Evolutionary conservation across 2,888 invertebrate genomes (phyloP), one percentile per base, ranked within the genome.

Genomic region (Conistra vaccinii): DNA sequence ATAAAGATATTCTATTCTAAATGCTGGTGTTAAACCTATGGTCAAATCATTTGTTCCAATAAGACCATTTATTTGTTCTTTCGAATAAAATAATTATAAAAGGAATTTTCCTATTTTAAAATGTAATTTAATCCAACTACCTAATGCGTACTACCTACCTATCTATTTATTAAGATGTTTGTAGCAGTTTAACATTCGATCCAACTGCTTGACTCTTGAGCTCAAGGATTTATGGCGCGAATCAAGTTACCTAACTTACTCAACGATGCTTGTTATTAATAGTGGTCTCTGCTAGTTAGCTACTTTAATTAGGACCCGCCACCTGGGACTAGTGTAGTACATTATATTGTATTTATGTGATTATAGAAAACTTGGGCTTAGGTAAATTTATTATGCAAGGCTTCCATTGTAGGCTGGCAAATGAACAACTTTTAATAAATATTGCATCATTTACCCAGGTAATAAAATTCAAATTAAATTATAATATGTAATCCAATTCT

Each of bases 261-360:
- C 67, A 76, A 80, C 97, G 76, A 97, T 90, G 90, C 97, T 97
- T 85, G 95, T 95, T 32, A 97, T 93, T 69, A 97, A 88, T 96
- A 96, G 32, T 97, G 97, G 68, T 63, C 51, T 55, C 35, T 66
- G 68, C 75, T 82, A 82, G 58, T 61, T 65, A 61, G 73, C 69
- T 57, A 26, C 35, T 67, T 70, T 84, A 82, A 82, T 80, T 98
- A 83, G 57, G 39, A 69, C n/a, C 57, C 45, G 26, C 65, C 71
- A 45, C 79, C 63, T 78, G 83, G 83, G 83, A 79, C 69, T 39
- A 45, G 82, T 53, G 35, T 62, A 26, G 3, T 67, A 39, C n/a
- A 57, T 39, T 77, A 26, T 69, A 51, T 77, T 45, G 35, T 78
- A 82, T 77, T 77, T 57, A 81, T 67, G 42, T 62, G 48, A 51